Conservation (phyloP, 2,888 invertebrate species). For the Lasioglossum vierecki region DNA sequence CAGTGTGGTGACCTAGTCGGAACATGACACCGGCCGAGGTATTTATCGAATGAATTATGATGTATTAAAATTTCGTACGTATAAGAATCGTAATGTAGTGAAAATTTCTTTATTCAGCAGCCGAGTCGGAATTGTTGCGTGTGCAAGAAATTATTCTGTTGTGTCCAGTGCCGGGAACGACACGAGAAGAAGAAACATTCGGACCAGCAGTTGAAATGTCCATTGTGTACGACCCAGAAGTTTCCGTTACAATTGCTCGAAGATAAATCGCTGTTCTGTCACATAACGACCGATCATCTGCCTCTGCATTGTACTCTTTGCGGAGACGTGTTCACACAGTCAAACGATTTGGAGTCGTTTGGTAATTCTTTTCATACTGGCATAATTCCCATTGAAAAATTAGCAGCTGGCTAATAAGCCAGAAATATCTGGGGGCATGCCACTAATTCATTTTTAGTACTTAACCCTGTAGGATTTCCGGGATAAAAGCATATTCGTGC, state of each 20-base stretch:
- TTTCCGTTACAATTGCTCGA: slow-evolving; percentile 69
- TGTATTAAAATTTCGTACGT: not conserved
- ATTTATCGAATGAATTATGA: slow-evolving; percentile 41
- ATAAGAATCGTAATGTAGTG: not conserved
- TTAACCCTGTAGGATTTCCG: too few species aligned
- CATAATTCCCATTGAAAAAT: too few species aligned
- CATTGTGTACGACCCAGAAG: slow-evolving; percentile 72
- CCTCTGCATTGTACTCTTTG: slow-evolving; percentile 76
- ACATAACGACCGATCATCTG: slow-evolving; percentile 75
- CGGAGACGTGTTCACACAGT: slow-evolving; percentile 69
- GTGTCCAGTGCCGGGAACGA: slow-evolving; percentile 73
- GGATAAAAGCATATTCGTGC: too few species aligned
- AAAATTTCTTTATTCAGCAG: slow-evolving; percentile 54
- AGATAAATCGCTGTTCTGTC: slow-evolving; percentile 70
- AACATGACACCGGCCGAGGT: slow-evolving; percentile 52
- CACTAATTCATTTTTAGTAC: too few species aligned
- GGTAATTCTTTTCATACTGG: slow-evolving; percentile 44
- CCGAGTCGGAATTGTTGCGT: slow-evolving; percentile 71
- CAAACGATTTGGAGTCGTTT: slow-evolving; percentile 69
- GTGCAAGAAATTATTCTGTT: slow-evolving; percentile 78
- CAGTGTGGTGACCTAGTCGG: slow-evolving; percentile 37
- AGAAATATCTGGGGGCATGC: too few species aligned
- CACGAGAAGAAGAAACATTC: slow-evolving; percentile 76
- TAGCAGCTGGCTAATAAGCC: too few species aligned
- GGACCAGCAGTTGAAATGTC: slow-evolving; percentile 70